Evolutionary conservation across 2,888 invertebrate genomes (phyloP), one percentile per base, ranked within the genome.

Genomic region (Chymomyza fuscimana): DNA sequence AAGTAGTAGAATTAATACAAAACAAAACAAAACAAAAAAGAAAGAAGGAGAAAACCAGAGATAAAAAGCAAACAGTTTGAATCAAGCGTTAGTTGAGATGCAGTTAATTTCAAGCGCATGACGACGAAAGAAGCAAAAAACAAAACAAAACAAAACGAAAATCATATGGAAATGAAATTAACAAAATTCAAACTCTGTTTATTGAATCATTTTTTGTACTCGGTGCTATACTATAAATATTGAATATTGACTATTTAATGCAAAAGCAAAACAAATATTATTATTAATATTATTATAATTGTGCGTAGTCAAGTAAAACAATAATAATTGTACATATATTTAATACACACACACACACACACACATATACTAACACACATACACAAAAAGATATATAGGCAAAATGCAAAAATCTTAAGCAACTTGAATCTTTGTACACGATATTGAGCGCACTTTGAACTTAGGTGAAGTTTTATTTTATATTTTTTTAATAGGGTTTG

Each of bases 151-250:
- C 1, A 5, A 9, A 68, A 56, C n/a, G 15, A 25, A 56, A 52
- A 46, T 32, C 51, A 62, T 65, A 15, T 52, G 46, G n/a, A 70
- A 29, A 52, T 25, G 56, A 63, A 70, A 25, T 51, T n/a, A 32
- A 16, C 50, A 72, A 83, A 80, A 80, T 82, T 81, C 72, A 75
- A 87, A 86, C 83, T 81, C 81, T 87, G 81, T 86, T 87, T 81
- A 80, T 76, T 81, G 77, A 72, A 80, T 86, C 80, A 85, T 89
- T 89, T 89, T 89, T 90, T 90, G 86, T 91, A 90, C 89, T 90
- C 89, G 90, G 90, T 91, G 91, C 91, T 91, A 90, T 91, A 91
- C 89, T 89, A 90, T 91, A 90, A 82, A 86, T 16, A 63, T 46
- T 54, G 22, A 19, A 54, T 84, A 86, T 83, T 71, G 80, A 84